Evolutionary conservation across 2,797 vertebrate species (phyloP).

Genomic region (Eurystomus glaucurus): DNA sequence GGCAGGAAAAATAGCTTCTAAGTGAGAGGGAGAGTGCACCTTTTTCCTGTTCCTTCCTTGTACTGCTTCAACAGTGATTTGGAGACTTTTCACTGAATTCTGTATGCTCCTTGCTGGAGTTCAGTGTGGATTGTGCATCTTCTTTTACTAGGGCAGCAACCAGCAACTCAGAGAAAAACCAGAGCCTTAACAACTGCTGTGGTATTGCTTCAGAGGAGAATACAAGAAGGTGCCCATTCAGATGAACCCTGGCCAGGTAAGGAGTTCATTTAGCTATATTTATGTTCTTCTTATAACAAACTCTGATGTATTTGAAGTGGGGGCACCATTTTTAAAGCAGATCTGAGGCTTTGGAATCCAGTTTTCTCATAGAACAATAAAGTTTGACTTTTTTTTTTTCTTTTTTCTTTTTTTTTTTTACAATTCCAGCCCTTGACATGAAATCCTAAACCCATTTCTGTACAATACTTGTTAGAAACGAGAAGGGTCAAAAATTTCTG

Average conservation of each 20-base stretch:
- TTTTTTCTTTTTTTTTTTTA: background rate
- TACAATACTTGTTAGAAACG: background rate
- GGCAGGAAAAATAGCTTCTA: background rate
- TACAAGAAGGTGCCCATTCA: background rate
- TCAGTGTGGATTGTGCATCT: background rate
- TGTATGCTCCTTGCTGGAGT: background rate
- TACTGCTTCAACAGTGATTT: background rate
- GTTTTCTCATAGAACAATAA: background rate
- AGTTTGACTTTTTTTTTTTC: background rate
- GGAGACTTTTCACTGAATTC: background rate
- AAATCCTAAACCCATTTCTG: background rate
- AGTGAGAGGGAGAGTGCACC: background rate
- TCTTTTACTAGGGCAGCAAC: conserved; percentile 42
- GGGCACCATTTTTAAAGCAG: background rate
- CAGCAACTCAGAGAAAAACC: conserved; percentile 8
- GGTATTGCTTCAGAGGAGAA: conserved; percentile 49
- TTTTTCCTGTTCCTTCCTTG: background rate
- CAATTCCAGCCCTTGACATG: background rate
- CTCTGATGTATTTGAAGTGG: background rate
- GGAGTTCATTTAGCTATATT: background rate
- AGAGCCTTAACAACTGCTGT: conserved; percentile 47
- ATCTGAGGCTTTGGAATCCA: background rate
- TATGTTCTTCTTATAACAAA: background rate
- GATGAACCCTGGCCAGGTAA: conserved; percentile 1
- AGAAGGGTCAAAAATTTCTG: background rate